Conservation (phyloP, 2,113 vertebrate genomes). For the Pontoporia blainvillei region DNA sequence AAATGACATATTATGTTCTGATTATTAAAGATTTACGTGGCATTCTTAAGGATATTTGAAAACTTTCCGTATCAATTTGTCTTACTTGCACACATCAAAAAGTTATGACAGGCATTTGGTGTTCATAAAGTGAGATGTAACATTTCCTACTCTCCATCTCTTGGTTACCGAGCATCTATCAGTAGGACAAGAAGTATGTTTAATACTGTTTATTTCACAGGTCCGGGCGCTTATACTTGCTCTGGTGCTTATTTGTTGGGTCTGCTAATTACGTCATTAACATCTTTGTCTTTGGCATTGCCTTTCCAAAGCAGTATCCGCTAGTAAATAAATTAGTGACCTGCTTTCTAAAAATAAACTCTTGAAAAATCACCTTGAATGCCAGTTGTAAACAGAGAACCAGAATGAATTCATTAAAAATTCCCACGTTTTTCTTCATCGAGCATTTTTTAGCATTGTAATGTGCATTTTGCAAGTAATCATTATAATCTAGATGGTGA, state of each 20-base stretch:
- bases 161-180: background rate
- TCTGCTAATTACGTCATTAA: background rate
- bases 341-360: slow-evolving; percentile 46
- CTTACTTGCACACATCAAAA: background rate
- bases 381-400: background rate
- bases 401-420: background rate
- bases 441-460: background rate
- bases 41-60: background rate
- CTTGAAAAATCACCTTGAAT: slow-evolving; percentile 11
- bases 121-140: background rate
- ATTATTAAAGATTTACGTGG: background rate
- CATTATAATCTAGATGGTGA: background rate
- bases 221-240: background rate
- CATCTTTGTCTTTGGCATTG: background rate
- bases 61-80: background rate
- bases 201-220: background rate
- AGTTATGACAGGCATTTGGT: background rate
- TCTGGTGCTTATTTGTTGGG: background rate
- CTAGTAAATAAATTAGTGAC: slow-evolving; percentile 24
- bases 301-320: background rate
- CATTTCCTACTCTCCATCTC: background rate
- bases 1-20: background rate
- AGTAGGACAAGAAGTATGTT: background rate
- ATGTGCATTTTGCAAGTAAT: background rate
- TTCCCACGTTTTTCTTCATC: background rate